phyloP scores from a whole-genome alignment of 2,888 invertebrate genomes.

The Eupeodes luniger region DNA sequence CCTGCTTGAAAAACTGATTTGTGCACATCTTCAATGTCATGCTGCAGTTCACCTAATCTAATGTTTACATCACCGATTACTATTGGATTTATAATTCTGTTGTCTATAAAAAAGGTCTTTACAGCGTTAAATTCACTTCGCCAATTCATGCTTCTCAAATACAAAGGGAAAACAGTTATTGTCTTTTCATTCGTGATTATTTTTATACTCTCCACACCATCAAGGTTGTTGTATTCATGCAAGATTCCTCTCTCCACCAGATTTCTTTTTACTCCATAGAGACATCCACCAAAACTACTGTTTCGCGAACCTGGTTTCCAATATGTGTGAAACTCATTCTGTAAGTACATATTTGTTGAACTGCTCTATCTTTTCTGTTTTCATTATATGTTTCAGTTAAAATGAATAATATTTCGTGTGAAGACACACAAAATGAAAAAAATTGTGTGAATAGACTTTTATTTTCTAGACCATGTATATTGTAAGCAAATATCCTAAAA shows the following conservation, averaged over 20 bases:
- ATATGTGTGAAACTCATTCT: conserved; percentile 1
- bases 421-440: neutral
- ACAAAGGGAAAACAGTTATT: neutral
- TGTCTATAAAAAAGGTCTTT: neutral
- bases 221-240: neutral
- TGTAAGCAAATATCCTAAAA: neutral
- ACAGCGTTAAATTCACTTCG: neutral
- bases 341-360: neutral
- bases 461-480: neutral
- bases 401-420: conserved; percentile 1
- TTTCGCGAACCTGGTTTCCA: neutral
- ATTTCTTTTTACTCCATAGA: neutral
- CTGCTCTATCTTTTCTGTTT: conserved; percentile 5
- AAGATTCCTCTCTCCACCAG: neutral
- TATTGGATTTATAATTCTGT: neutral
- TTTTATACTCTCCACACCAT: neutral
- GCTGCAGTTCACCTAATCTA: no score
- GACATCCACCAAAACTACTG: neutral
- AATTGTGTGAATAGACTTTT: neutral
- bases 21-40: no score
- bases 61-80: no score
- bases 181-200: neutral
- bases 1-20: no score
- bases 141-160: neutral
- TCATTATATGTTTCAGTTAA: neutral